Conservation (phyloP, 2,888 invertebrate species). For the Erebia ligea region DNA sequence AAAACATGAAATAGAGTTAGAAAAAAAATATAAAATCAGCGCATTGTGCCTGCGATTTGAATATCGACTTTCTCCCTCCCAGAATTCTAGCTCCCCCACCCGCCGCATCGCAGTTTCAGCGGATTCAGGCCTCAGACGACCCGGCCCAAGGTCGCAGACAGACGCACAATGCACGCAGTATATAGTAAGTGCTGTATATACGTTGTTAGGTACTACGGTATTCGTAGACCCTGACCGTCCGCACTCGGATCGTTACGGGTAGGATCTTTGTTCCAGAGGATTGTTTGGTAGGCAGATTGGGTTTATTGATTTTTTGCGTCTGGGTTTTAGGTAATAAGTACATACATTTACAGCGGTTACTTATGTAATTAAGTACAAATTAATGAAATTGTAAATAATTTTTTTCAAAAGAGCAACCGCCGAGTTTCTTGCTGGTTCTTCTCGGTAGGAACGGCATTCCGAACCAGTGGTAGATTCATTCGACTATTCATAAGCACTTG, state of each 20-base stretch:
- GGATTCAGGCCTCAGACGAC: slow-evolving; percentile 73
- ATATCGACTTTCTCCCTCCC: slow-evolving; percentile 58
- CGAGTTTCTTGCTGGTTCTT: no score
- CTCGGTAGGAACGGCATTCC: no score
- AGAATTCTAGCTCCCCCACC: slow-evolving; percentile 44
- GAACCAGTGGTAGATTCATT: no score
- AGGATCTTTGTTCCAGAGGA: slow-evolving; percentile 36
- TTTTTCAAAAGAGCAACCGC: no score
- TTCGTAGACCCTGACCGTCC: slow-evolving; percentile 53
- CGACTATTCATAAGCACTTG: no score
- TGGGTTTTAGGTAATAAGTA: neutral
- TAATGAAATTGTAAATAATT: no score
- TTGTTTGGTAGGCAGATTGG: slow-evolving; percentile 32
- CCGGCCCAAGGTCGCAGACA: slow-evolving; percentile 79
- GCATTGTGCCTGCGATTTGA: slow-evolving; percentile 53
- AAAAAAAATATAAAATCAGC: slow-evolving; percentile 30
- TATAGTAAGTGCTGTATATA: slow-evolving; percentile 19
- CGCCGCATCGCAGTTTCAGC: slow-evolving; percentile 54
- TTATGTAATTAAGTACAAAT: no score
- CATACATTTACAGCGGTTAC: no score
- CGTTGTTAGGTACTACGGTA: neutral
- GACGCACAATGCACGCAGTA: slow-evolving; percentile 56
- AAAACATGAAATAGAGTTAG: neutral
- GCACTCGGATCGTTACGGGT: slow-evolving; percentile 41
- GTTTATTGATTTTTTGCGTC: slow-evolving; percentile 18